Conservation (phyloP, 2,113 vertebrate genomes). For the Anarhynchus alexandrinus region DNA sequence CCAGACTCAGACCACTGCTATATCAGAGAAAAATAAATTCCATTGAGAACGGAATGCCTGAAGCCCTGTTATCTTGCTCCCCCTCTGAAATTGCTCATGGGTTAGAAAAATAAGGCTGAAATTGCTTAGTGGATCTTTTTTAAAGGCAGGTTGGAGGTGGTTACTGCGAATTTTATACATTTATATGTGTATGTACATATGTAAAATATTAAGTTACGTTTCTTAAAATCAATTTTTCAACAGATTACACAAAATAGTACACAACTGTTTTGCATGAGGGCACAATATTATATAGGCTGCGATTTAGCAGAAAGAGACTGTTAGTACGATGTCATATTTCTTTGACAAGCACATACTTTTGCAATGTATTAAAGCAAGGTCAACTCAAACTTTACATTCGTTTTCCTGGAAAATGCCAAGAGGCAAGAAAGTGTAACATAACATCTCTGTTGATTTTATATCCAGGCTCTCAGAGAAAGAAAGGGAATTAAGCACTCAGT, state of each 20-base stretch:
- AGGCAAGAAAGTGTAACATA: background rate
- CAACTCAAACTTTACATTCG: background rate
- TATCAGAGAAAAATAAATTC: background rate
- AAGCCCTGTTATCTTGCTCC: background rate
- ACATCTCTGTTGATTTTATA: background rate
- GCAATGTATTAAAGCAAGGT: background rate
- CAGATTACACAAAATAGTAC: background rate
- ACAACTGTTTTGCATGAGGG: background rate
- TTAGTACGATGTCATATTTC: background rate
- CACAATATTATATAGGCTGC: background rate
- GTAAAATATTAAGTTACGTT: background rate
- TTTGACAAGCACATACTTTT: background rate
- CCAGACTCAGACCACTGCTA: accelerated
- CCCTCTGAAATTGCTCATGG: background rate
- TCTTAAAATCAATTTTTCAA: background rate
- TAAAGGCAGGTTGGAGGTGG: background rate
- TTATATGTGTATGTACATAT: background rate
- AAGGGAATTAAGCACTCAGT: background rate
- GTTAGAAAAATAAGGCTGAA: background rate
- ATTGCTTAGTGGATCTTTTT: background rate
- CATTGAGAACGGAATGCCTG: background rate
- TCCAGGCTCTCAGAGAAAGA: background rate
- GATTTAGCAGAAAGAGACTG: background rate
- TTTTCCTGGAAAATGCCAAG: background rate
- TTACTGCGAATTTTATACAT: background rate